These are phyloP conservation scores for Patella vulgata DNA, from an alignment of 1,140 invertebrate genomes.

Conservation along the genomic window DNA sequence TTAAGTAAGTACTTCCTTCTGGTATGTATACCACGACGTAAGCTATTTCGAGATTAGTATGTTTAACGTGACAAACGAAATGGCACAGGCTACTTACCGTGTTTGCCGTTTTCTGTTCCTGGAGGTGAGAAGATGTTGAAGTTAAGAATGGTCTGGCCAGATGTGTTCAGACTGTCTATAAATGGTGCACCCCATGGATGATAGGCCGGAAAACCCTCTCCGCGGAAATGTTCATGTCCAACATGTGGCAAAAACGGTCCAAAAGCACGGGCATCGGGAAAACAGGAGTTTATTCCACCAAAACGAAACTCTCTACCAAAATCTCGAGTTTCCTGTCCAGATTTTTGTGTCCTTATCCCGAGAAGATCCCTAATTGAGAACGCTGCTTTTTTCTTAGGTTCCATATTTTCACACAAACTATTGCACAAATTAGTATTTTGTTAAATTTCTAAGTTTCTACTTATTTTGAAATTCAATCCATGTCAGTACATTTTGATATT, in stretches of 20 bases:
- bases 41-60: too few relatives aligned
- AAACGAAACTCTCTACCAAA: background rate
- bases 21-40: too few relatives aligned
- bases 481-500: too few relatives aligned
- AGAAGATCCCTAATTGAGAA: slow-evolving; percentile 29
- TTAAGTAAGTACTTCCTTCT: too few relatives aligned
- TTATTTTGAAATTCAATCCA: too few relatives aligned
- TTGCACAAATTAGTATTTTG: too few relatives aligned
- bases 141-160: slow-evolving; percentile 27
- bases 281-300: background rate
- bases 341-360: slow-evolving; percentile 19
- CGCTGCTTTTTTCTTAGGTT: slow-evolving; percentile 27
- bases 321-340: background rate
- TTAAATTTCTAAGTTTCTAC: too few relatives aligned
- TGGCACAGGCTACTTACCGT: background rate
- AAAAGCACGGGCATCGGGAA: background rate
- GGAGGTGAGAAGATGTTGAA: slow-evolving; percentile 30
- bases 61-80: background rate
- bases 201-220: slow-evolving; percentile 1
- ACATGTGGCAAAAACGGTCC: background rate
- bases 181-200: slow-evolving; percentile 20
- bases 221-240: slow-evolving; percentile 2
- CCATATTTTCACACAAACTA: too few relatives aligned
- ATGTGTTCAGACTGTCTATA: slow-evolving; percentile 22
- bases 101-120: too few relatives aligned